Evolutionary conservation across 1,140 invertebrate species (phyloP), one percentile per base, ranked within the genome.

Genomic region (Capitella teleta): DNA sequence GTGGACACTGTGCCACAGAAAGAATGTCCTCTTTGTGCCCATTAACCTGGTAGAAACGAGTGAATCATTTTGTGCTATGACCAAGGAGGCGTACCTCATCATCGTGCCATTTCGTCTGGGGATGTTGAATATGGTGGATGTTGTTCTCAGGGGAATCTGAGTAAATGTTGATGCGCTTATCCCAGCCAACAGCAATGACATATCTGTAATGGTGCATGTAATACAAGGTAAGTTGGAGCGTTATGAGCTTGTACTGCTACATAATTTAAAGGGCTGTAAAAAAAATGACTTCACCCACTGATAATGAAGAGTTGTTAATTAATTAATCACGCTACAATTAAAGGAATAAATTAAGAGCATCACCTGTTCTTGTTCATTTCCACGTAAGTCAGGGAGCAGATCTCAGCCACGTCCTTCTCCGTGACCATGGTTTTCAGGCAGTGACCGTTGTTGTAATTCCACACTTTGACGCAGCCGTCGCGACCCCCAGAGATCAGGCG

Each of bases 361-460:
- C 50, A 68, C 60, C 62, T 67, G 56, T 72, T 73, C 54, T 62
- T 65, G 53, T 70, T 72, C 61, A 73, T 66, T 51, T 70, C 66
- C 16, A 70, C 60, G 51, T 69, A 73, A 12, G 60, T 60, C 2
- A 71, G 49, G 55, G 66, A 66, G 59, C 64, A 69, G 16, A 72
- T 60, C 51, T 73, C 70, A 46, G 64, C 62, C 56, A 61, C 62
- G 10, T 52, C 55, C 23, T 56, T 47, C 28, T 58, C 60, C 66
- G 57, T 34, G 63, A 64, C 37, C 36, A 66, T 58, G 21, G 62
- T 60, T 36, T 59, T 56, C 10, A 74, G 58, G 56, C 69, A 71
- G 47, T 73, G 68, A 3, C 72, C 72, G 58, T 72, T 74, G 52
- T 73, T 73, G 49, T 70, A 73, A 54, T 74, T 74, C 72, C 72